Evolutionary conservation across 2,888 invertebrate species (phyloP), one percentile per base, ranked within the genome.

Genomic region (Oxyscelio sp.): DNA sequence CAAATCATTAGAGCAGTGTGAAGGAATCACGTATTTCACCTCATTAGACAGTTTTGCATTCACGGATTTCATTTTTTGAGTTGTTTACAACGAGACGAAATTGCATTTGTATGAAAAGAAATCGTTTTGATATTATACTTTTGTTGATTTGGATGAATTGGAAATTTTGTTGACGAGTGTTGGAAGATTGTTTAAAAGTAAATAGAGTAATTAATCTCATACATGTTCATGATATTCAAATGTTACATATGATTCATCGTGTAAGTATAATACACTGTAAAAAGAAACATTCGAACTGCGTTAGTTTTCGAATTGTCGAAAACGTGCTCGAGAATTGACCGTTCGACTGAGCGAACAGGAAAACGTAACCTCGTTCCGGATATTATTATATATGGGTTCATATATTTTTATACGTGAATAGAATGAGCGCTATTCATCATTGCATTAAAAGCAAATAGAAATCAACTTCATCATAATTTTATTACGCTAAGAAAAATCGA

Each of bases 311-410:
- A 24, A 70, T 54, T 59, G 13, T 70, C 65, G 24, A 58, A 77
- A 77, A 52, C 58, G 50, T 61, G 43, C 52, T 54, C 54, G 61
- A 78, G 54, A 70, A 54, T 70, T 78, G 61, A 78, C 43, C 61
- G 61, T 61, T 78, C 61, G 68, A 54, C 61, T 13, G 15, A 43
- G 19, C 48, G n/a, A 40, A 59, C 66, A 56, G 58, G 31, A 45
- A 54, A 50, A 59, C 48, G 50, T 77, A 52, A 59, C 52, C 27
- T 59, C 24, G 17, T 45, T 68, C 21, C 48, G 66, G 17, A 34
- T 59, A 40, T 56, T 71, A 63, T 73, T 80, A 80, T 80, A 73
- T 80, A 80, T 80, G 80, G 73, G 21, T 80, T 80, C 13, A 48
- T 73, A 68, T 80, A 73, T 80, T 73, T 78, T 58, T 68, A 50